A percentile compares a stretch with the other conserved stretches of the same genome.
These are phyloP conservation scores for Fregata magnificens DNA, from an alignment of 2,113 vertebrate species.

Conservation along the genomic window DNA sequence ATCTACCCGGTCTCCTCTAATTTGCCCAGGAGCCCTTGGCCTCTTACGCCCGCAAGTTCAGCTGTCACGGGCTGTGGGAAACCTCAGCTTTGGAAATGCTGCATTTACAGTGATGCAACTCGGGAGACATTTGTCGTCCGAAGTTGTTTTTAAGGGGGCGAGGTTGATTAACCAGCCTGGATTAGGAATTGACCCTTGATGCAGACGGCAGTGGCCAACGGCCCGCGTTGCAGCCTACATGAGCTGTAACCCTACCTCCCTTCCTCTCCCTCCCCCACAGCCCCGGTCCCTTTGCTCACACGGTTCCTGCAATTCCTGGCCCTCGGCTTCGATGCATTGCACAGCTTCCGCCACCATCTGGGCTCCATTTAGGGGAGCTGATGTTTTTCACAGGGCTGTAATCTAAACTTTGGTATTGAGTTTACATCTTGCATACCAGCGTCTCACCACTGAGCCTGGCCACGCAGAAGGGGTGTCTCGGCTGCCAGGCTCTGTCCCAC, in stretches of 20 bases:
- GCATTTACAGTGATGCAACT: background rate
- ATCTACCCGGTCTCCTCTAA: background rate
- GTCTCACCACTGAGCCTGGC: background rate
- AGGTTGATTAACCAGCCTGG: background rate
- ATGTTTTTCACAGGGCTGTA: conserved; percentile 62
- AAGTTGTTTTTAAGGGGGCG: background rate
- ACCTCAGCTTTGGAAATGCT: background rate
- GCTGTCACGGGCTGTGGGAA: background rate
- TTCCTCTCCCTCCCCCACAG: background rate
- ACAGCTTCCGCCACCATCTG: conserved; percentile 53
- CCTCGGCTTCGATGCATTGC: background rate
- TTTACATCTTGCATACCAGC: conserved; percentile 55
- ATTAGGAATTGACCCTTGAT: background rate
- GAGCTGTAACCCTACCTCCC: background rate
- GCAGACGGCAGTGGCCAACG: background rate
- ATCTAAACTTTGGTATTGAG: conserved; percentile 48
- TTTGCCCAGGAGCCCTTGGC: background rate
- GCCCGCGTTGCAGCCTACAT: background rate
- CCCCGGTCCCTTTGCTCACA: background rate
- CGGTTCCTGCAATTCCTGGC: conserved; percentile 4
- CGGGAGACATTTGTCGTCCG: background rate
- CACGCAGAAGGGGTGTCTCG: background rate
- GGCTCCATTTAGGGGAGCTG: conserved; percentile 69
- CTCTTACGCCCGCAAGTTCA: background rate
- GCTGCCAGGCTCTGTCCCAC: background rate